Evolutionary conservation across 2,888 invertebrate species (phyloP), one percentile per base, ranked within the genome.

Genomic region (Thymelicus acteon): DNA sequence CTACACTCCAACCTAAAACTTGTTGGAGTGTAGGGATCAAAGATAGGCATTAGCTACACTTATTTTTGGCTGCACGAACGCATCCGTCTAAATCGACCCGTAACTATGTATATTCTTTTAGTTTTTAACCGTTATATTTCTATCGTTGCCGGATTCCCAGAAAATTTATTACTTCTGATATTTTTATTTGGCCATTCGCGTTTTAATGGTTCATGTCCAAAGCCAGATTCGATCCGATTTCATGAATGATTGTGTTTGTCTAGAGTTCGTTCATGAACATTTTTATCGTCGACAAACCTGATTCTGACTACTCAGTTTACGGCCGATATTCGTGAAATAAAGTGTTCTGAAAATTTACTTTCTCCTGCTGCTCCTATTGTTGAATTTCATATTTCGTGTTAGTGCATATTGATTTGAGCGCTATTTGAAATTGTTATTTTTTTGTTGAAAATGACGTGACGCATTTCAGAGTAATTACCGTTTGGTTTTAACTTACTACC

Each of bases 181-280:
- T 69, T 69, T 60, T 69, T 69, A 62, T 62, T 39, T 62, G 62
- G 8, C 47, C 62, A 48, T 62, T 62, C 68, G 62, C 19, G 57
- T 62, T 69, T 62, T 57, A 69, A 57, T 69, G 54, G 61, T 61
- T 57, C 48, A 37, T 39, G 57, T 48, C 61, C 61, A 54, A 60
- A 54, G 15, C 49, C 15, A 63, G 44, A 19, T 39, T 57, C 40
- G 40, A 61, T 68, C 47, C 37, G 47, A 58, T 69, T 54, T 47
- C 54, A 37, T 68, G 61, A 69, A 69, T 69, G 57, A 69, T 69
- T 58, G 62, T 63, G 62, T 69, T 69, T 57, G 69, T 63, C 58
- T 62, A 69, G 19, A 69, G 63, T 69, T 69, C 19, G 63, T 57
- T 63, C 57, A 63, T 69, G 24, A 63, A 62, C 44, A 44, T 54